A percentile compares a stretch with the other conserved stretches of the same genome.
phyloP scores from a whole-genome alignment of 2,888 invertebrate genomes.

The Eupithecia subfuscata region DNA sequence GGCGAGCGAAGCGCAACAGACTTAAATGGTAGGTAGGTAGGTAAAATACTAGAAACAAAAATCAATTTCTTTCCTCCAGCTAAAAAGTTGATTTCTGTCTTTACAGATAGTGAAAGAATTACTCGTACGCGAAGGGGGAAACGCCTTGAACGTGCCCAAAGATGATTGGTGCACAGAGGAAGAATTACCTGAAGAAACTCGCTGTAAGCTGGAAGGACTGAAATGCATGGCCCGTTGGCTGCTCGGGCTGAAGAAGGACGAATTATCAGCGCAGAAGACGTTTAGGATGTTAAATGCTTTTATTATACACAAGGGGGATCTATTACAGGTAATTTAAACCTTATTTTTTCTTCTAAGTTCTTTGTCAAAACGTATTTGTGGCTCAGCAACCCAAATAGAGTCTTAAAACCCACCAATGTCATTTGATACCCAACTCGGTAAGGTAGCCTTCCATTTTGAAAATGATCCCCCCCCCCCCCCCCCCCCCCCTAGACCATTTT shows the following conservation, averaged over 20 bases:
- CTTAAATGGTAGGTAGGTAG: too few species aligned
- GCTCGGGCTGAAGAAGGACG: constrained; percentile 94
- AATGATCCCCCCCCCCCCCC: too few species aligned
- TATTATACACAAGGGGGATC: constrained; percentile 95
- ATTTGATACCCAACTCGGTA: too few species aligned
- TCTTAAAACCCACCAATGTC: too few species aligned
- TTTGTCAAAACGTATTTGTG: neutral
- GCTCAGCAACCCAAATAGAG: neutral
- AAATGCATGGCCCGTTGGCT: constrained; percentile 99
- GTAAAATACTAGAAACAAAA: too few species aligned
- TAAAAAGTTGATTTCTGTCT: neutral
- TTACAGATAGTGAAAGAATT: constrained; percentile 95
- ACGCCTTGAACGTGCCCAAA: constrained; percentile 70
- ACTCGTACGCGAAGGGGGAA: constrained; percentile 91
- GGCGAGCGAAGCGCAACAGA: too few species aligned
- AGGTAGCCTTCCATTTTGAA: too few species aligned
- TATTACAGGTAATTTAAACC: constrained; percentile 82
- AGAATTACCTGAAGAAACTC: constrained; percentile 94
- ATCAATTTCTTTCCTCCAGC: neutral
- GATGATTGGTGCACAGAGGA: constrained; percentile 93
- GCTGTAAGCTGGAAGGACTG: constrained; percentile 96
- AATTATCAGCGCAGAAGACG: constrained; percentile 95
- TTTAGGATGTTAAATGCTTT: constrained; percentile 97
- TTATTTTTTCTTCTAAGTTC: neutral
- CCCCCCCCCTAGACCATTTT: too few species aligned